phyloP scores from a whole-genome alignment of 1,140 invertebrate genomes.

The Eubasilissa regina region DNA sequence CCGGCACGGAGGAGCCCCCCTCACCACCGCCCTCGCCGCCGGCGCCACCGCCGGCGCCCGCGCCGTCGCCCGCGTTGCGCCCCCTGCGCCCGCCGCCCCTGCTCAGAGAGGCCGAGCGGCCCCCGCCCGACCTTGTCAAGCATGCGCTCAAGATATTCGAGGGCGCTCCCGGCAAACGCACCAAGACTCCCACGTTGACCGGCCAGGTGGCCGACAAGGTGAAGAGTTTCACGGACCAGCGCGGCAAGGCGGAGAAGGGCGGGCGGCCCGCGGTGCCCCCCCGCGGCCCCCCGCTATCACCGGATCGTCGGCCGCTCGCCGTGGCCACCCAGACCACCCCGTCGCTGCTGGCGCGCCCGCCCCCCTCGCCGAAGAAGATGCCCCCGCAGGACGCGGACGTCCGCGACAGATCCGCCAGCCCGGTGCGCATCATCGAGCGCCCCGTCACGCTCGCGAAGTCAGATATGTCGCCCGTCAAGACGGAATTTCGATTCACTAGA shows the following conservation, averaged over 20 bases:
- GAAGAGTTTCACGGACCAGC: conserved; percentile 76
- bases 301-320: conserved; percentile 18
- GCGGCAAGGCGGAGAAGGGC: conserved; percentile 63
- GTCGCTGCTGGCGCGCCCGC: conserved; percentile 48
- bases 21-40: conserved; percentile 57
- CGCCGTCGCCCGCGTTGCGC: conserved; percentile 38
- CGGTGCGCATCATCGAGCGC: conserved; percentile 45
- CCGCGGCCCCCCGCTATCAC: conserved; percentile 48
- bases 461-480: conserved; percentile 26
- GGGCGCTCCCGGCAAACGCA: conserved; percentile 68
- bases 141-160: conserved; percentile 89
- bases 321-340: conserved; percentile 50
- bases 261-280: conserved; percentile 39
- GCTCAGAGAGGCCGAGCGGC: conserved; percentile 85
- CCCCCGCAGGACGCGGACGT: conserved; percentile 7
- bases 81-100: conserved; percentile 75
- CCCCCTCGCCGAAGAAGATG: conserved; percentile 54
- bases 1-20: conserved; percentile 59
- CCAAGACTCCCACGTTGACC: conserved; percentile 64
- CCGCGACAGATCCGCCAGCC: conserved; percentile 50
- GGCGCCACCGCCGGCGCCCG: conserved; percentile 28
- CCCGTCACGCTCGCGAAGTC: conserved; percentile 25
- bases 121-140: conserved; percentile 88
- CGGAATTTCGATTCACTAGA: conserved; percentile 22
- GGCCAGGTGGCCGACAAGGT: conserved; percentile 80